Conservation (phyloP, 2,113 vertebrate species). For the Hepsetus odoe region DNA sequence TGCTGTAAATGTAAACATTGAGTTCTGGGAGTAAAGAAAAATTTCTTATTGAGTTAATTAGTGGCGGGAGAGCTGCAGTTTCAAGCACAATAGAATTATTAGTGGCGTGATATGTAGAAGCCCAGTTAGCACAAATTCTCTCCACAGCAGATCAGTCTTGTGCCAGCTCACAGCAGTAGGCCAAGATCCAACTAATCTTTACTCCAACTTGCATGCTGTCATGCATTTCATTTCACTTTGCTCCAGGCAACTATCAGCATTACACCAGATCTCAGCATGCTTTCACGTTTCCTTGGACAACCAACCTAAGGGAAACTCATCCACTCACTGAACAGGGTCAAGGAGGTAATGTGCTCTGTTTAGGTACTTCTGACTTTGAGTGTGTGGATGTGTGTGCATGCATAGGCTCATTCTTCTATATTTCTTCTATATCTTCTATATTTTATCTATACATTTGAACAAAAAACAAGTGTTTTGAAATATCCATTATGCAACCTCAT, state of each 20-base stretch:
- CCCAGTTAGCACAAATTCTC: not conserved
- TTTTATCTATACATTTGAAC: too few species aligned
- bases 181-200: not conserved
- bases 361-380: not conserved
- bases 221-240: slow-evolving; percentile 12
- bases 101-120: not conserved
- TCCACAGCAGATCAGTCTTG: not conserved
- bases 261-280: slow-evolving; percentile 19
- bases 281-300: slow-evolving; percentile 18
- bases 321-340: not conserved
- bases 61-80: not conserved
- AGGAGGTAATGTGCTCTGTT: not conserved
- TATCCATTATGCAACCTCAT: too few species aligned
- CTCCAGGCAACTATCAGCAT: slow-evolving; percentile 15
- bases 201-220: slow-evolving; percentile 29
- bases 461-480: too few species aligned
- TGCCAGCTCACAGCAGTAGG: not conserved
- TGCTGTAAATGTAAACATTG: too few species aligned
- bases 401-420: too few species aligned
- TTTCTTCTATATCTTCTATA: too few species aligned
- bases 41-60: not conserved
- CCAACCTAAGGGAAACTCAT: slow-evolving; percentile 24
- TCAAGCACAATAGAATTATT: not conserved
- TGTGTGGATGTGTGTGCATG: slow-evolving; percentile 1
- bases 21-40: too few species aligned